Percentiles rank a stretch among this genome's conserved stretches.
Evolutionary conservation across 1,140 invertebrate species (phyloP).

Genomic region (Bombus turneri): DNA sequence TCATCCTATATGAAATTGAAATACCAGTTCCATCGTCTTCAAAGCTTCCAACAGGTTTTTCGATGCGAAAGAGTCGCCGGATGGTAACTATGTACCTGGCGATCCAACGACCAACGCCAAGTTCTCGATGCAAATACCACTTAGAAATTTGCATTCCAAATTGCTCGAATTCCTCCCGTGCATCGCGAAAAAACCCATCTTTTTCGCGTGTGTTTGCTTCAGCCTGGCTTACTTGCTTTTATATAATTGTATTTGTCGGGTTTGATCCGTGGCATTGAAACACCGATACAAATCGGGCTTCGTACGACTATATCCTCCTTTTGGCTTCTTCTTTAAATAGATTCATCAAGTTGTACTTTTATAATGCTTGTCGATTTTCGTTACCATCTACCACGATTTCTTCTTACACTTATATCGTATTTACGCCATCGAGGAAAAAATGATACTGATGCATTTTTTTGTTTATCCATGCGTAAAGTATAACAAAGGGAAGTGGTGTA

Average conservation of each 20-base stretch:
- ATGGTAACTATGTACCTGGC: too few relatives aligned
- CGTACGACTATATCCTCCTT: constrained; percentile 17
- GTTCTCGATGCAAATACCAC: not conserved
- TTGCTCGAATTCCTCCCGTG: too few relatives aligned
- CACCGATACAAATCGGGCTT: constrained; percentile 34
- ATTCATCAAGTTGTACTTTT: too few relatives aligned
- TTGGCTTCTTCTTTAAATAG: constrained; percentile 28
- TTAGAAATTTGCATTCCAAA: not conserved
- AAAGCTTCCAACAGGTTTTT: constrained; percentile 16
- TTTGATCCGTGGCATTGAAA: constrained; percentile 39
- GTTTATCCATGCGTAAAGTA: not conserved
- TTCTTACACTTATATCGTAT: too few relatives aligned
- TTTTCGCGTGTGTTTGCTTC: not conserved
- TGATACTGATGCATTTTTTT: not conserved
- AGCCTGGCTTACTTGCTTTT: not conserved
- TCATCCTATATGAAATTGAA: not conserved
- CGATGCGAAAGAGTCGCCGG: not conserved
- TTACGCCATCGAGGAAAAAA: not conserved
- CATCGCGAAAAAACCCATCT: not conserved
- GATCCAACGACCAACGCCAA: not conserved
- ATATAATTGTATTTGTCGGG: constrained; percentile 36
- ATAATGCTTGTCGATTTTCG: not conserved
- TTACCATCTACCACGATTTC: not conserved
- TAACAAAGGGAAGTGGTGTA: not conserved
- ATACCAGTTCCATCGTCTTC: constrained; percentile 6